Evolutionary conservation across 2,888 invertebrate genomes (phyloP).

Genomic region (Cetonia aurata): DNA sequence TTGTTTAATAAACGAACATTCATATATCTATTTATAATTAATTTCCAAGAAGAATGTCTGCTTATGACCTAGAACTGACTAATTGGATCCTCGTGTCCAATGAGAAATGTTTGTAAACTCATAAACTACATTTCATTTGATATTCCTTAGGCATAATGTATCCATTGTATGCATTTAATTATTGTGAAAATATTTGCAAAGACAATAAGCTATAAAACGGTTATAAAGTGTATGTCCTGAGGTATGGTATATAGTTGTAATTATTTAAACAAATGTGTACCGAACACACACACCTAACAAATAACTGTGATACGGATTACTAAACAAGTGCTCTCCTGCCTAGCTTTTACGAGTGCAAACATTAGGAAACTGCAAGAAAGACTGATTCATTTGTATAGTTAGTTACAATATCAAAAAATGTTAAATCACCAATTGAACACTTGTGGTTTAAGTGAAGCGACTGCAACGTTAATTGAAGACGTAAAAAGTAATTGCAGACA

Average conservation of each 20-base stretch:
- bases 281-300: neutral
- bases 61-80: no score
- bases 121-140: constrained; percentile 34
- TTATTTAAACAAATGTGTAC: constrained; percentile 4
- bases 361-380: no score
- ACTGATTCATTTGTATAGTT: no score
- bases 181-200: constrained; percentile 32
- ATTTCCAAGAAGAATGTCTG: no score
- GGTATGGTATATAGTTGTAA: constrained; percentile 18
- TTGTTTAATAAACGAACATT: no score
- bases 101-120: constrained; percentile 14
- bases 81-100: no score
- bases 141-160: constrained; percentile 17
- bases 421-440: no score
- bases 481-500: no score
- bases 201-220: constrained; percentile 28
- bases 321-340: neutral
- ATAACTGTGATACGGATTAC: neutral
- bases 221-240: constrained; percentile 8
- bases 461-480: no score
- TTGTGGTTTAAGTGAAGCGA: no score
- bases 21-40: no score
- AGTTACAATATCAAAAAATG: no score
- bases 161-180: constrained; percentile 18
- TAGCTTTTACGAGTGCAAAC: neutral